Base-by-base conservation (phyloP, 2,888 invertebrate species). In the Siphonodentalium dalli region DNA sequence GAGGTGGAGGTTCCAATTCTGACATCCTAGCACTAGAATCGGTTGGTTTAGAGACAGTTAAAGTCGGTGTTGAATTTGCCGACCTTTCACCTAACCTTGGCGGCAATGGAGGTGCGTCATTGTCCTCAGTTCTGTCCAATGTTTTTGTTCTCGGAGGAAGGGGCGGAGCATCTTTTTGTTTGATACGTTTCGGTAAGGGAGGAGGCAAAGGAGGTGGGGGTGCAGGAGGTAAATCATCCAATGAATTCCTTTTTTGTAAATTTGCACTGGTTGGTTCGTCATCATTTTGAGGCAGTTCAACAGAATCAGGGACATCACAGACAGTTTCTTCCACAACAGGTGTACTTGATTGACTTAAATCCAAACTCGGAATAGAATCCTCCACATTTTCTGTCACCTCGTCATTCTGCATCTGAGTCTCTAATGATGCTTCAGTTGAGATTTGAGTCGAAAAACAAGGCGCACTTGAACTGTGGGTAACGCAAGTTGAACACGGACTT, bases 181-280 rank as follows among this genome's bases (percentile, higher is more conserved):
- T 54, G 13, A 66, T 57, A 23, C 75, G 48, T 1, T 73, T 73
- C 27, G 75, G 75, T 23, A 73, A 56, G 18, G 75, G 75, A 18
- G 75, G 75, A 35, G 75, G 75, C 5, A 75, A 53, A 40, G 59
- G 62, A n/a, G 75, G 75, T 8, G 75, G 70, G 24, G 58, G 61
- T 11, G 33, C 38, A 20, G 40, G 9, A 24, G 41, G 21, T n/a
- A 38, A 40, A 34, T 57, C 33, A 6, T 26, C 31, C 20, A 35
- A n/a, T n/a, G n/a, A n/a, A n/a, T n/a, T n/a, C n/a, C n/a, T n/a
- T n/a, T n/a, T n/a, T n/a, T n/a, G n/a, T n/a, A n/a, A n/a, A n/a
- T n/a, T n/a, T 2, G 34, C 31, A 26, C 34, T 15, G 5, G 35
- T 11, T 3, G 15, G 18, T 20, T 28, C 24, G 23, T 39, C 26